Conservation (phyloP, 2,113 vertebrate genomes). For the Vidua macroura region DNA sequence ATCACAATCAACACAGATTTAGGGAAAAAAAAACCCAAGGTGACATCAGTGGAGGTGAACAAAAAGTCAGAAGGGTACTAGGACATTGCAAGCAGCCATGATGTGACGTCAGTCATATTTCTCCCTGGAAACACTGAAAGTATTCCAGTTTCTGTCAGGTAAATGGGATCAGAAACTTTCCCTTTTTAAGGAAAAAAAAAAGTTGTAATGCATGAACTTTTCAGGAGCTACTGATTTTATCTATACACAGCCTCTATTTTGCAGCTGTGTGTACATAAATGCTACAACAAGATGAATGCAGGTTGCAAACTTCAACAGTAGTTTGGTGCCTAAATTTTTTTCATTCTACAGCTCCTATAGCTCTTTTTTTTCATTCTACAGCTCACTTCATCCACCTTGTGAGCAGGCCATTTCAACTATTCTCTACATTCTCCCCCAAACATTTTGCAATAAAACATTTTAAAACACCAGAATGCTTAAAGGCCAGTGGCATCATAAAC, state of each 20-base stretch:
- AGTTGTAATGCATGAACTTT: accelerated
- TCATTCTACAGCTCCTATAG: background rate
- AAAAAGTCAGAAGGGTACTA: background rate
- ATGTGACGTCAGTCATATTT: background rate
- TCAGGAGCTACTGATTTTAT: background rate
- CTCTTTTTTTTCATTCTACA: too few relatives aligned
- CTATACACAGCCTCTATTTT: background rate
- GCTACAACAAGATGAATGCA: background rate
- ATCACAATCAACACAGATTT: background rate
- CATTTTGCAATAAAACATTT: background rate
- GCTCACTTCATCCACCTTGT: background rate
- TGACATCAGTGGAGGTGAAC: background rate
- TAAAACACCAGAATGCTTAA: background rate
- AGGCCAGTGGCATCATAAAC: background rate
- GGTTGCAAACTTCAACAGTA: background rate
- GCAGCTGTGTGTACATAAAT: background rate
- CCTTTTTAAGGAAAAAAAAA: background rate
- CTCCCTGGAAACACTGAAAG: background rate
- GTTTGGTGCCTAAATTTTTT: background rate
- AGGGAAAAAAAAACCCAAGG: background rate
- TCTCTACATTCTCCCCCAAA: background rate
- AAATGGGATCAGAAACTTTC: background rate
- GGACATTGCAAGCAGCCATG: background rate
- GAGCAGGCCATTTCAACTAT: background rate
- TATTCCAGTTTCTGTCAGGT: background rate